Evolutionary conservation across 2,797 vertebrate genomes (phyloP).

Genomic region (Melanotaenia trifasciata): DNA sequence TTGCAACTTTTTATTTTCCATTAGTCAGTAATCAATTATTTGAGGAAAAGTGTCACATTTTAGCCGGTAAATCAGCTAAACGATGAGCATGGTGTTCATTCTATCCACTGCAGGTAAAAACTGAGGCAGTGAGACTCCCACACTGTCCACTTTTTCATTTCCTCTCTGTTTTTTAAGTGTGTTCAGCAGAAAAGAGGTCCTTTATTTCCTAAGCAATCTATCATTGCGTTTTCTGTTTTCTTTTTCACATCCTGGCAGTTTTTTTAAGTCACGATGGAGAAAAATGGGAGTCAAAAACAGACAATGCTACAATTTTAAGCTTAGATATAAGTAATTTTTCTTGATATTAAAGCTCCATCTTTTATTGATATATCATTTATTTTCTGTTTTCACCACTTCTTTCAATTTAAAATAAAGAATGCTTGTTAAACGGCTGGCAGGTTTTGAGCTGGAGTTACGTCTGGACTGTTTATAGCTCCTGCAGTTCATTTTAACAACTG

Average conservation of each 20-base stretch:
- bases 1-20: too few species aligned
- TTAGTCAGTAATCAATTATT: too few species aligned
- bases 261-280: neutral
- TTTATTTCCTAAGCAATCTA: constrained; percentile 19
- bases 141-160: neutral
- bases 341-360: too few species aligned
- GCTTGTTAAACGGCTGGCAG: too few species aligned
- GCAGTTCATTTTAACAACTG: neutral
- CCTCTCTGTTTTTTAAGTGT: neutral
- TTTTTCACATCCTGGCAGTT: neutral
- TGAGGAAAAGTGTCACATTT: neutral
- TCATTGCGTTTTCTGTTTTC: constrained; percentile 1
- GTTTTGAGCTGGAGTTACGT: neutral
- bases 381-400: too few species aligned
- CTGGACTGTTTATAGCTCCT: neutral
- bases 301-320: too few species aligned
- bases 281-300: neutral
- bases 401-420: too few species aligned
- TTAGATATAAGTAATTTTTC: too few species aligned
- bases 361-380: too few species aligned
- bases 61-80: neutral
- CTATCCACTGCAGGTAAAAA: neutral
- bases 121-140: neutral
- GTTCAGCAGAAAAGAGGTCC: neutral
- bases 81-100: neutral